Evolutionary conservation across 2,113 vertebrate genomes (phyloP), one percentile per base, ranked within the genome.

Genomic region (Xiphophorus hellerii): DNA sequence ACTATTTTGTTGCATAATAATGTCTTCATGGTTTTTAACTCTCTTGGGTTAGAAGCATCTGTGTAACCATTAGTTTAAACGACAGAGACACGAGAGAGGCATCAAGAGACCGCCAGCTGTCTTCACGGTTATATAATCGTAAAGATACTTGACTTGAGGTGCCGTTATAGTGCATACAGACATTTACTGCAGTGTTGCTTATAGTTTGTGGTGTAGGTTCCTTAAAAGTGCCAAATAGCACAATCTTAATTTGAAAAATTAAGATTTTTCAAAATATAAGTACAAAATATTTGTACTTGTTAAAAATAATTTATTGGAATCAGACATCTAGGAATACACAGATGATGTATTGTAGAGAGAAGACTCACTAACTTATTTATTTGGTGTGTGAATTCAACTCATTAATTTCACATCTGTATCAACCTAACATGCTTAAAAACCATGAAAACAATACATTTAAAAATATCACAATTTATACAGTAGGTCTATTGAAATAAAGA

Each of bases 1-100:
- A 73, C 60, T 68, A 86, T 92, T 90, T 92, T 84, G 81, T 82
- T 88, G 78, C 69, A 80, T 80, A 76, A 81, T 69, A 68, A 91
- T 89, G 44, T 82, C 75, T 80, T 81, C 58, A 75, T 83, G 10
- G 28, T 37, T 44, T 71, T 29, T 65, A 63, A 14, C 61, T 71
- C 69, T 77, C 81, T 83, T 33, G 48, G 22, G 72, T 42, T 69
- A 68, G 81, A 73, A 81, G 84, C 77, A 62, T 83, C 72, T 79
- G 82, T 71, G 64, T 65, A 69, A 63, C 66, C 22, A 44, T 70
- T 84, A 89, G 78, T 80, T 80, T 78, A 66, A 44, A 62, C 51
- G 35, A 73, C 66, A 4, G 51, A 77, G 63, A 78, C 60, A 77
- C 20, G 44, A 39, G 63, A 71, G 69, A 73, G 30, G 39, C 74